These are phyloP conservation scores for Papilio polytes DNA, from an alignment of 1,140 invertebrate species.

Conservation along the genomic window DNA sequence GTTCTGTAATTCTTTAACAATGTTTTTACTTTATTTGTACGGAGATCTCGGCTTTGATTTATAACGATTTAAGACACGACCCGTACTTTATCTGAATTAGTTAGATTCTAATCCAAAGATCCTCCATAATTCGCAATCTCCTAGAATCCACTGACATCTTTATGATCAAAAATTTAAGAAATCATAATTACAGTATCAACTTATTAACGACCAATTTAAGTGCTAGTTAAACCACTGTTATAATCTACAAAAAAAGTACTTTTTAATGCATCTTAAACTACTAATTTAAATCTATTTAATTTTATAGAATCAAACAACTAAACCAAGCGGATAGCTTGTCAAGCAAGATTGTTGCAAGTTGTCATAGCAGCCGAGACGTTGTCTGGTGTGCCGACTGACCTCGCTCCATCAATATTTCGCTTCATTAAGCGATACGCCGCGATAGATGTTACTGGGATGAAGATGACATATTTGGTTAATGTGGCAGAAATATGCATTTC, in stretches of 20 bases:
- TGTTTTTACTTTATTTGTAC: conserved; percentile 1
- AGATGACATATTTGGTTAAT: conserved; percentile 9
- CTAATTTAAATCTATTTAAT: not conserved
- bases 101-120: not conserved
- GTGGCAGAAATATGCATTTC: not conserved
- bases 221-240: too few species aligned
- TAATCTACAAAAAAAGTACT: not conserved
- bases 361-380: conserved; percentile 38
- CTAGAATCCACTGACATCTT: not conserved
- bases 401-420: conserved; percentile 41
- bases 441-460: conserved; percentile 42
- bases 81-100: not conserved
- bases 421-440: conserved; percentile 45
- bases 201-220: too few species aligned
- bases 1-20: not conserved
- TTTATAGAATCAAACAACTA: not conserved
- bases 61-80: not conserved
- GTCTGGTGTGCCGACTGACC: conserved; percentile 48
- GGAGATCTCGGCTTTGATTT: not conserved
- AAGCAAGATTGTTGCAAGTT: conserved; percentile 1
- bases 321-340: not conserved
- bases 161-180: not conserved
- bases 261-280: too few species aligned
- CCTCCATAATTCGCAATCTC: not conserved
- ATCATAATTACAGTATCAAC: not conserved